A percentile compares a stretch with the other conserved stretches of the same genome.
Evolutionary conservation across 2,888 invertebrate species (phyloP).

Genomic region (Netelia melanura): DNA sequence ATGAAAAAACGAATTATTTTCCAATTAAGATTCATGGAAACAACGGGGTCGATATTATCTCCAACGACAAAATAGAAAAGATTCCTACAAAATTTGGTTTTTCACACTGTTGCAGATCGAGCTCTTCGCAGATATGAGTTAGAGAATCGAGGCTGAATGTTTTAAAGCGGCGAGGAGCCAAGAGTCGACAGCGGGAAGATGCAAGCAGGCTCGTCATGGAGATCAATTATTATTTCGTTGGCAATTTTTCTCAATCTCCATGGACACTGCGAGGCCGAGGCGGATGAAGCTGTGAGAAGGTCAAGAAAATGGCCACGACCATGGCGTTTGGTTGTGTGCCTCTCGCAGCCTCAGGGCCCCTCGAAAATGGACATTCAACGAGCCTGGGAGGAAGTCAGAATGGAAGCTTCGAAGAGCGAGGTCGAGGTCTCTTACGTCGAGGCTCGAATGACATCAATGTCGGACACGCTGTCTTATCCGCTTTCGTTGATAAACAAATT

Average conservation of each 20-base stretch:
- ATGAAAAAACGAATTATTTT: no score
- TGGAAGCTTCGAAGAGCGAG: slow-evolving; percentile 80
- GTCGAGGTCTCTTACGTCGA: slow-evolving; percentile 82
- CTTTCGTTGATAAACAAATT: slow-evolving; percentile 80
- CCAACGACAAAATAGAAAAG: not conserved
- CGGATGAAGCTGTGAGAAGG: slow-evolving; percentile 76
- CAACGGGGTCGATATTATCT: not conserved
- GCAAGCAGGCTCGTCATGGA: slow-evolving; percentile 74
- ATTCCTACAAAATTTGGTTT: not conserved
- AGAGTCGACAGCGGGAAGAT: slow-evolving; percentile 74
- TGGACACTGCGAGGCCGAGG: slow-evolving; percentile 73
- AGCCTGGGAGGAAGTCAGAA: slow-evolving; percentile 82
- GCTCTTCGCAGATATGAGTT: slow-evolving; percentile 57
- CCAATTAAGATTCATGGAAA: no score
- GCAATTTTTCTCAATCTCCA: slow-evolving; percentile 72
- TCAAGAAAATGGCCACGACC: slow-evolving; percentile 75
- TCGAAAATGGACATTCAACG: slow-evolving; percentile 80
- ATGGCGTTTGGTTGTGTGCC: slow-evolving; percentile 82
- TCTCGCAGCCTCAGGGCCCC: slow-evolving; percentile 79
- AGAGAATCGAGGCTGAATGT: slow-evolving; percentile 55
- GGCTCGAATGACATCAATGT: slow-evolving; percentile 75
- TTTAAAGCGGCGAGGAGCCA: slow-evolving; percentile 31
- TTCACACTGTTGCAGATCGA: slow-evolving; percentile 58
- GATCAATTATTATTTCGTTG: slow-evolving; percentile 76
- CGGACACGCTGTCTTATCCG: slow-evolving; percentile 79